Percentiles rank a stretch among this genome's conserved stretches.
Evolutionary conservation across 2,113 vertebrate species (phyloP).

Genomic region (Stegostoma tigrinum): DNA sequence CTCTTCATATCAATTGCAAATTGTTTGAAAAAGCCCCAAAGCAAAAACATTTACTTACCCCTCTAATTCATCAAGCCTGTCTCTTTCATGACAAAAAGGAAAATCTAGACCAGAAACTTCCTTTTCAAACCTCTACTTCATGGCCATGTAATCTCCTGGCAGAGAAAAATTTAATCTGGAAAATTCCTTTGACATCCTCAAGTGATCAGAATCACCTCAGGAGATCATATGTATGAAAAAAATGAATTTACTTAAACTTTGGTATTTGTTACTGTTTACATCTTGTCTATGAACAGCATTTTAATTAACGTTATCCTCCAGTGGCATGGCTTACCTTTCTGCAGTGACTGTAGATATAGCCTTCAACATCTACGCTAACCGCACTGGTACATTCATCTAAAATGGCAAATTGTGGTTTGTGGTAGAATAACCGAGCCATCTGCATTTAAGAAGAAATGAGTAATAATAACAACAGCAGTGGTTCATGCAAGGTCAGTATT

Average conservation of each 20-base stretch:
- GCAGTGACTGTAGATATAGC: slow-evolving; percentile 92
- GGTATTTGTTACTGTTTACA: neutral
- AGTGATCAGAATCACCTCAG: neutral
- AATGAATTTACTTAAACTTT: neutral
- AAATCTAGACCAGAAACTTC: neutral
- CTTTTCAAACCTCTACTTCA: neutral
- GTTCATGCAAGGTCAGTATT: no score
- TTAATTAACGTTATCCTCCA: neutral
- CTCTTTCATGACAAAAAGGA: neutral
- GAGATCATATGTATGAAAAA: neutral
- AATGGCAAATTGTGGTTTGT: slow-evolving; percentile 97
- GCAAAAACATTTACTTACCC: neutral
- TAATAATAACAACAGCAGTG: neutral
- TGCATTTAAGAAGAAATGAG: slow-evolving; percentile 49
- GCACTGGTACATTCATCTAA: slow-evolving; percentile 98
- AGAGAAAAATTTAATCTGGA: neutral
- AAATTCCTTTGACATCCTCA: neutral
- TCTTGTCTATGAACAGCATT: neutral
- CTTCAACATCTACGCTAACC: slow-evolving; percentile 94
- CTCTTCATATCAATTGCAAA: neutral
- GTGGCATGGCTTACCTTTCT: slow-evolving; percentile 65
- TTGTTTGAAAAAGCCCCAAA: neutral
- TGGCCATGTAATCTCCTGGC: neutral
- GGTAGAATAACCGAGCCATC: slow-evolving; percentile 97
- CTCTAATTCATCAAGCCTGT: neutral